Evolutionary conservation across 2,888 invertebrate species (phyloP).

Genomic region (Esperia sulphurella): DNA sequence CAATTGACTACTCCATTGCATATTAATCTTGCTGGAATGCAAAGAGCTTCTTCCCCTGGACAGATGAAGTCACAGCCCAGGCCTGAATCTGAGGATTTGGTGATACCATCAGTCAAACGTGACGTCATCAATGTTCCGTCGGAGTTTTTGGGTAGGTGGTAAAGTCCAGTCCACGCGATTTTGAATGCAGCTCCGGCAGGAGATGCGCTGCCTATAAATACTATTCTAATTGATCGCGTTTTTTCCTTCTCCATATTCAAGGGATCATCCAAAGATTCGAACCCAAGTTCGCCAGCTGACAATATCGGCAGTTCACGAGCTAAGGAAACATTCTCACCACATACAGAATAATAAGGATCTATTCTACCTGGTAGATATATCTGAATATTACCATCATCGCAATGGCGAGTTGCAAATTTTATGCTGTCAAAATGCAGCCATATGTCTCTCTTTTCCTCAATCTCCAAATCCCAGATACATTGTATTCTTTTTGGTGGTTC

Average conservation of each 20-base stretch:
- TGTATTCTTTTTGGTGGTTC: constrained; percentile 84
- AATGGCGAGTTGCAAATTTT: constrained; percentile 90
- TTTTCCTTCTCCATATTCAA: constrained; percentile 80
- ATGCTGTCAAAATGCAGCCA: constrained; percentile 93
- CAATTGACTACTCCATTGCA: constrained; percentile 95
- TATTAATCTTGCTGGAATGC: constrained; percentile 89
- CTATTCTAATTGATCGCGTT: constrained; percentile 83
- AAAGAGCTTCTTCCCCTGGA: constrained; percentile 89
- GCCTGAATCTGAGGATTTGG: constrained; percentile 50
- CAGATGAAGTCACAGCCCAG: constrained; percentile 91
- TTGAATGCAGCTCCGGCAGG: constrained; percentile 92
- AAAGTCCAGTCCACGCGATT: constrained; percentile 93
- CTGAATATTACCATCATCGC: constrained; percentile 92
- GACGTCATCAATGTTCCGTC: constrained; percentile 90
- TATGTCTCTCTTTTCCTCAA: constrained; percentile 90
- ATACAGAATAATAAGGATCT: constrained; percentile 89
- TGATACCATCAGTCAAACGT: constrained; percentile 82
- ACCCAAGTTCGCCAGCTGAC: constrained; percentile 87
- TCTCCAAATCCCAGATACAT: constrained; percentile 90
- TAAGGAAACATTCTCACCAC: constrained; percentile 91
- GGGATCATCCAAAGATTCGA: constrained; percentile 77
- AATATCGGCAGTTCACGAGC: constrained; percentile 89
- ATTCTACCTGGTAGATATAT: constrained; percentile 86
- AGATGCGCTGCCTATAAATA: constrained; percentile 86
- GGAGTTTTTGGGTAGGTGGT: constrained; percentile 90